phyloP scores from a whole-genome alignment of 2,888 invertebrate species.

The Rotaria socialis region DNA sequence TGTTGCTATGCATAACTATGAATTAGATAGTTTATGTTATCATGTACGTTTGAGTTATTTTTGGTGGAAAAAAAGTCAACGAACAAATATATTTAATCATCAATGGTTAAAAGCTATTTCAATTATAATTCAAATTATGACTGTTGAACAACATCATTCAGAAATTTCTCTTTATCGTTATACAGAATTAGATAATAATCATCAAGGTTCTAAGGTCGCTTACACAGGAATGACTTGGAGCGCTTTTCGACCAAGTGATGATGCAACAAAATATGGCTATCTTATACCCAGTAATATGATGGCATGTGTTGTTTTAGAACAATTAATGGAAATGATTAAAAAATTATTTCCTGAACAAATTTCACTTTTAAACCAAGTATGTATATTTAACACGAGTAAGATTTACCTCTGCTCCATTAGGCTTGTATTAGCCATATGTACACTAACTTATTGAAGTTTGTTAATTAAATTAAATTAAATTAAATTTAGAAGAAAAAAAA shows the following conservation, averaged over 20 bases:
- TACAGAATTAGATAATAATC: neutral
- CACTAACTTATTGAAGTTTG: no score
- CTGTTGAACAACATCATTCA: conserved; percentile 21
- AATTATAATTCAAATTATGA: neutral
- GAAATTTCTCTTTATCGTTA: neutral
- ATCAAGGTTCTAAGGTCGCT: neutral
- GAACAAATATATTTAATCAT: neutral
- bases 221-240: conserved; percentile 27
- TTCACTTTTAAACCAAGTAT: neutral
- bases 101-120: neutral
- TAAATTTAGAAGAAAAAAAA: no score
- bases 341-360: neutral
- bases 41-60: neutral
- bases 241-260: conserved; percentile 11
- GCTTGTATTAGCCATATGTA: no score
- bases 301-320: neutral
- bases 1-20: conserved; percentile 27
- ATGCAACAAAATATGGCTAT: neutral
- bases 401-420: neutral
- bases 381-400: neutral
- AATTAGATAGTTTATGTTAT: conserved; percentile 34
- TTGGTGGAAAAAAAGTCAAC: conserved; percentile 5
- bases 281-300: conserved; percentile 32
- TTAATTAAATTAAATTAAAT: no score
- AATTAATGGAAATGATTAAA: neutral